A percentile compares a stretch with the other conserved stretches of the same genome.
Evolutionary conservation across 2,113 vertebrate genomes (phyloP).

Genomic region (Rhynchomys soricoides): DNA sequence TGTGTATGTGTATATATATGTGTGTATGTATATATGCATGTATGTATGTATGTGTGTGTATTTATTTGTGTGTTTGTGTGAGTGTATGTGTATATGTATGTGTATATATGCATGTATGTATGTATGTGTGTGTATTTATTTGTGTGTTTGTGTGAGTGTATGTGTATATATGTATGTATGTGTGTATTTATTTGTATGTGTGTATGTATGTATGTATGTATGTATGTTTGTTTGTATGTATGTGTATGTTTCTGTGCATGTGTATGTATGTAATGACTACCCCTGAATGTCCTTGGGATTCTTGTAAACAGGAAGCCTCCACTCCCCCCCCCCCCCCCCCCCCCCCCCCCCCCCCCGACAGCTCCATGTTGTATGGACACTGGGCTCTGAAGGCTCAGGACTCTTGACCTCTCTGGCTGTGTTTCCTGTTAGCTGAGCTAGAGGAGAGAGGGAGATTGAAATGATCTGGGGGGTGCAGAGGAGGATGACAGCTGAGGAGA

Average conservation of each 20-base stretch:
- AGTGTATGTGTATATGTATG: background rate
- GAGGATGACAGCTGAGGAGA: background rate
- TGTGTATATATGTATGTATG: too few species aligned
- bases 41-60: background rate
- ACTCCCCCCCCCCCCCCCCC: too few species aligned
- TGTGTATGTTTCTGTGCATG: too few species aligned
- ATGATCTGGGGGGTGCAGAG: background rate
- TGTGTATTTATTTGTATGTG: too few species aligned
- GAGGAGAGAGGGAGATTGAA: background rate
- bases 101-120: background rate
- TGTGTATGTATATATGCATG: background rate
- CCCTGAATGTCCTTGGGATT: constrained; percentile 16
- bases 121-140: background rate
- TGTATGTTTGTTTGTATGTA: too few species aligned
- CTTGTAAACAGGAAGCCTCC: constrained; percentile 65
- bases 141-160: too few species aligned
- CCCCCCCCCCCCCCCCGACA: background rate
- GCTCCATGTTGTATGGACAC: background rate
- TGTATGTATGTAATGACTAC: too few species aligned
- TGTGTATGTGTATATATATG: background rate
- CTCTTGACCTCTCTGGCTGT: background rate
- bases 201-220: too few species aligned
- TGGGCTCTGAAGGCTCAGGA: too few species aligned
- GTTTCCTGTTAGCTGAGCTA: constrained; percentile 49
- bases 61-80: too few species aligned